phyloP scores from a whole-genome alignment of 2,113 vertebrate species.

The Anarrhichthys ocellatus region DNA sequence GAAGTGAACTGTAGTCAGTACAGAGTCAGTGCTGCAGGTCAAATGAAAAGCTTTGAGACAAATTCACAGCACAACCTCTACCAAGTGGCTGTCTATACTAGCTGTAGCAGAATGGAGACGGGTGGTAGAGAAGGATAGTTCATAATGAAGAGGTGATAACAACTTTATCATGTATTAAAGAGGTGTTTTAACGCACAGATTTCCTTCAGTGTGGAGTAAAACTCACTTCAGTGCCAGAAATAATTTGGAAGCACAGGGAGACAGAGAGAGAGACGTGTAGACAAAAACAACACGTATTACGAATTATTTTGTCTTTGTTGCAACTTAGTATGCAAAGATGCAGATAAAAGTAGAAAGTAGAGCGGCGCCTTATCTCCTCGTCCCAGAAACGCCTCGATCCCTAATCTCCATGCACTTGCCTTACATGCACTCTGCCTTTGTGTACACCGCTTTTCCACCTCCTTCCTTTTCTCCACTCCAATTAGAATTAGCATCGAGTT shows the following conservation, averaged over 20 bases:
- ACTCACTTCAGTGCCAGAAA: not conserved
- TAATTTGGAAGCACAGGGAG: not conserved
- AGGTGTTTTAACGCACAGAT: not conserved
- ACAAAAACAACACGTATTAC: conserved; percentile 7
- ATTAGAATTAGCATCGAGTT: conserved; percentile 6
- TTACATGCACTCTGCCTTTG: conserved; percentile 18
- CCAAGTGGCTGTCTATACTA: not conserved
- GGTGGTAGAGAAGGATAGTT: not conserved
- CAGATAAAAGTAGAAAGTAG: conserved; percentile 16
- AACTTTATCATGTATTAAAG: not conserved
- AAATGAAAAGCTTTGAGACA: not conserved
- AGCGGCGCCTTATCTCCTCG: conserved; percentile 47
- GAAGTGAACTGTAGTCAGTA: not conserved
- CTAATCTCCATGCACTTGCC: conserved; percentile 28
- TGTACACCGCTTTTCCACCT: conserved; percentile 15
- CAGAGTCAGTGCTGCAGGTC: not conserved
- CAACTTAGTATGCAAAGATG: conserved; percentile 5
- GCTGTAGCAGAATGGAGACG: not conserved
- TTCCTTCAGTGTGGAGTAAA: not conserved
- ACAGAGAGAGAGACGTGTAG: not conserved
- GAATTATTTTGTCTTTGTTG: conserved; percentile 20
- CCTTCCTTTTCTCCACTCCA: not conserved
- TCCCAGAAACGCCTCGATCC: conserved; percentile 42
- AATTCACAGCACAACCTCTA: not conserved
- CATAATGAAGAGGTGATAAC: not conserved